A percentile compares a stretch with the other conserved stretches of the same genome.
These are phyloP conservation scores for Epizoanthus illoricatus DNA, from an alignment of 92 coral and sea anemone species.

Conservation along the genomic window DNA sequence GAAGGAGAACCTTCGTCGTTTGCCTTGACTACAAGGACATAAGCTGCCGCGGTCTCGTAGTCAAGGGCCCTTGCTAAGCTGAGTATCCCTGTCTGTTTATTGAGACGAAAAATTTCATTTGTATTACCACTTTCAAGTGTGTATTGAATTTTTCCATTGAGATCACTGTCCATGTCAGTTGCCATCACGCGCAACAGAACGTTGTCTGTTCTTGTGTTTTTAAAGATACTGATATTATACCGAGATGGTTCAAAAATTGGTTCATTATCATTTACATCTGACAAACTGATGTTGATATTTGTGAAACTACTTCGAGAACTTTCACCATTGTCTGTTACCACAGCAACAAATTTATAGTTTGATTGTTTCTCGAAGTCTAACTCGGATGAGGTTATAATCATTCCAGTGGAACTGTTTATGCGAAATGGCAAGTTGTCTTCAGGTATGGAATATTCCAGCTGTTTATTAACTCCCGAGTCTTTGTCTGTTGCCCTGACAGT, in stretches of 20 bases:
- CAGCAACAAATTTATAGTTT: background rate
- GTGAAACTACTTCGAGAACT: background rate
- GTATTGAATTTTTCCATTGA: background rate
- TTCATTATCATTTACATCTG: slow-evolving; percentile 4
- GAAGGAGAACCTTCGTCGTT: slow-evolving; percentile 10
- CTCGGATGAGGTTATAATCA: background rate
- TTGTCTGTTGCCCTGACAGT: slow-evolving; percentile 57
- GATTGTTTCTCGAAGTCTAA: slow-evolving; percentile 3
- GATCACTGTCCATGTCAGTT: slow-evolving; percentile 2
- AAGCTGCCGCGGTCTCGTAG: background rate
- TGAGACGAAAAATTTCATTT: slow-evolving; percentile 3
- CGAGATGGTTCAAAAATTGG: background rate
- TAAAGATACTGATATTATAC: slow-evolving; percentile 12
- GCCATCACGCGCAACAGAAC: slow-evolving; percentile 26
- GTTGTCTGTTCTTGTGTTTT: slow-evolving; percentile 8
- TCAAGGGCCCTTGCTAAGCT: background rate
- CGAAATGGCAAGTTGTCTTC: background rate
- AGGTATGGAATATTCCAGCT: slow-evolving; percentile 39
- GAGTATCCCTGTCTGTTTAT: background rate
- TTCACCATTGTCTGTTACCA: background rate
- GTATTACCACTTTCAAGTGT: background rate
- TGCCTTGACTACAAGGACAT: slow-evolving; percentile 2
- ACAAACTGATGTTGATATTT: background rate
- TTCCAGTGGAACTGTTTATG: slow-evolving; percentile 8
- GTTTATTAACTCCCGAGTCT: slow-evolving; percentile 61